These are phyloP conservation scores for Caenorhabditis sp. DNA, from an alignment of 2,888 invertebrate species.

Conservation along the genomic window DNA sequence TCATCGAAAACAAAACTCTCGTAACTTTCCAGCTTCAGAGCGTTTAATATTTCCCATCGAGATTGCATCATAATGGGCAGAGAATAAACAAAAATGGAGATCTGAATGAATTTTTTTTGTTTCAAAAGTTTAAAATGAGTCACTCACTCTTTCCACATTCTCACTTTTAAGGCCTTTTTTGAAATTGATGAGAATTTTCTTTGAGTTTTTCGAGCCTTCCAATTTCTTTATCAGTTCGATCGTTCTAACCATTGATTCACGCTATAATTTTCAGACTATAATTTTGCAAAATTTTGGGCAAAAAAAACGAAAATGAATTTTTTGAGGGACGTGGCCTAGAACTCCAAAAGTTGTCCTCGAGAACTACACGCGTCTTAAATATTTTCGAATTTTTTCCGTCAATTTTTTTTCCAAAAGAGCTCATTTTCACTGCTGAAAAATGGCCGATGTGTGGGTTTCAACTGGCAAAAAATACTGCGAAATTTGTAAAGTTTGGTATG, in stretches of 20 bases:
- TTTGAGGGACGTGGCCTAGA: neutral
- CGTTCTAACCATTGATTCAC: neutral
- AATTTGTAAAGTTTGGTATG: slow-evolving; percentile 93
- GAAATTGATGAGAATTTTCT: neutral
- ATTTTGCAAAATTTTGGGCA: too few species aligned
- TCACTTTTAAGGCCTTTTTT: neutral
- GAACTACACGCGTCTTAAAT: neutral
- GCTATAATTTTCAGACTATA: too few species aligned
- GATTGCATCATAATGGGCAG: neutral
- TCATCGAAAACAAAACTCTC: neutral
- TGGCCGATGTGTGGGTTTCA: slow-evolving; percentile 82
- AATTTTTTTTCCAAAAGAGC: neutral
- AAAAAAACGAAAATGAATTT: neutral
- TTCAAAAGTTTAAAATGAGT: neutral
- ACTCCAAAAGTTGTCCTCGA: neutral
- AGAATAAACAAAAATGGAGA: neutral
- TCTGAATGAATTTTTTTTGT: neutral
- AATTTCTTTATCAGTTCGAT: neutral
- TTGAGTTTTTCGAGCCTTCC: neutral
- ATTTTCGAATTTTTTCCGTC: neutral
- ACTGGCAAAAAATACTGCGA: slow-evolving; percentile 93
- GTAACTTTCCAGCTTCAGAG: neutral
- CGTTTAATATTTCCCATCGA: neutral
- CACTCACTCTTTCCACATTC: neutral
- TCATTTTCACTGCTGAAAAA: slow-evolving; percentile 15